phyloP scores from a whole-genome alignment of 2,888 invertebrate genomes.

The Lacanobia wlatinum region DNA sequence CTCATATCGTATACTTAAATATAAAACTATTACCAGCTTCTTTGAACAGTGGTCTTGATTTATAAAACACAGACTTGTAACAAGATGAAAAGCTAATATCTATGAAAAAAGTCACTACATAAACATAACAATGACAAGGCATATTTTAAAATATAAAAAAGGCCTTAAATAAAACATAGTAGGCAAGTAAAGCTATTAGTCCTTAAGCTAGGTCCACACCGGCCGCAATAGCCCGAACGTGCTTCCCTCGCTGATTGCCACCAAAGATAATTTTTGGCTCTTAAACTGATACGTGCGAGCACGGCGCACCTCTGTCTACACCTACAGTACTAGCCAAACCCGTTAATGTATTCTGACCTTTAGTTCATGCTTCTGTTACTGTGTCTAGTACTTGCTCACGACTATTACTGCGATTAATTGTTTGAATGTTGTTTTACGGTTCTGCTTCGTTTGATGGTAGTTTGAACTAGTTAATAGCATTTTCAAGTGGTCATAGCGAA shows the following conservation, averaged over 20 bases:
- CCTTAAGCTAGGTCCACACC: constrained; percentile 34
- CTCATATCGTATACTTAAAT: not conserved
- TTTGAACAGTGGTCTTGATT: not conserved
- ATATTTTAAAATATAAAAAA: not conserved
- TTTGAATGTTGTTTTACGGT: constrained; percentile 9
- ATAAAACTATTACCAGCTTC: not conserved
- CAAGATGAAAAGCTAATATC: not conserved
- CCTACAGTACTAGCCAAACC: constrained; percentile 3
- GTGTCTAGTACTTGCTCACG: constrained; percentile 14
- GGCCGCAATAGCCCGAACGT: constrained; percentile 33
- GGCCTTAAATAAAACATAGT: not conserved
- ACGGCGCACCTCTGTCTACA: constrained; percentile 1
- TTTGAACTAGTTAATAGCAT: not conserved
- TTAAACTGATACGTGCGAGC: constrained; percentile 43
- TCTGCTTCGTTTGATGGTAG: constrained; percentile 14
- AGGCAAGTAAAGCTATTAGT: constrained; percentile 13
- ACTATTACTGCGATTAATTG: constrained; percentile 21
- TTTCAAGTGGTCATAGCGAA: not conserved
- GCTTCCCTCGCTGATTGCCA: constrained; percentile 45
- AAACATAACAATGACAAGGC: not conserved
- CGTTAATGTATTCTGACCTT: constrained; percentile 19
- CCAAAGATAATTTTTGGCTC: constrained; percentile 57
- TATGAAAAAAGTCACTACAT: too few species aligned
- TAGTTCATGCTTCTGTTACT: constrained; percentile 31
- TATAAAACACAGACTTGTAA: not conserved